Conservation (phyloP, 2,113 vertebrate genomes). For the Marmota flaviventris region DNA sequence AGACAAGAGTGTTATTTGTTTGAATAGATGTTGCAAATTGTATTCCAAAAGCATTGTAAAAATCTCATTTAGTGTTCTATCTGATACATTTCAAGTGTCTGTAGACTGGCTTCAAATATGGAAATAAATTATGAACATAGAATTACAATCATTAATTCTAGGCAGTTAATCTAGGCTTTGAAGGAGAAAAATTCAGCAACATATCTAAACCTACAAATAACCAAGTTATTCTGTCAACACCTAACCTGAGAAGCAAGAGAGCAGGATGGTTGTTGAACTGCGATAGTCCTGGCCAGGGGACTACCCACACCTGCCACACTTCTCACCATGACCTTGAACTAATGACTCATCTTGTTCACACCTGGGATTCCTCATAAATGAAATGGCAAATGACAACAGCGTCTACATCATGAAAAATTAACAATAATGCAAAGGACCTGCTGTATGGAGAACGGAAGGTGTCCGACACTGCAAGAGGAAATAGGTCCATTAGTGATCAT, state of each 20-base stretch:
- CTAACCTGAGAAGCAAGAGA: neutral
- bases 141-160: slow-evolving; percentile 63
- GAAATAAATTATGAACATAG: slow-evolving; percentile 69
- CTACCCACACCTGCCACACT: neutral
- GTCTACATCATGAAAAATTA: neutral
- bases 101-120: slow-evolving; percentile 69
- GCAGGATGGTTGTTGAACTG: neutral
- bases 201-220: slow-evolving; percentile 30
- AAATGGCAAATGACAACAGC: neutral
- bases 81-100: slow-evolving; percentile 74
- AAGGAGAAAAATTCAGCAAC: slow-evolving; percentile 22
- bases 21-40: slow-evolving; percentile 64
- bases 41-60: slow-evolving; percentile 54
- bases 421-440: neutral
- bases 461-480: neutral
- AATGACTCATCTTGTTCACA: neutral
- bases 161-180: slow-evolving; percentile 54
- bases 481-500: neutral
- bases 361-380: neutral
- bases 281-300: neutral
- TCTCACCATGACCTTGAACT: neutral
- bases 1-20: slow-evolving; percentile 66
- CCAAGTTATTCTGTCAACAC: slow-evolving; percentile 35
- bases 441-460: neutral
- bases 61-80: slow-evolving; percentile 60